Evolutionary conservation across 2,113 vertebrate genomes (phyloP).

Genomic region (Erinaceus europaeus): DNA sequence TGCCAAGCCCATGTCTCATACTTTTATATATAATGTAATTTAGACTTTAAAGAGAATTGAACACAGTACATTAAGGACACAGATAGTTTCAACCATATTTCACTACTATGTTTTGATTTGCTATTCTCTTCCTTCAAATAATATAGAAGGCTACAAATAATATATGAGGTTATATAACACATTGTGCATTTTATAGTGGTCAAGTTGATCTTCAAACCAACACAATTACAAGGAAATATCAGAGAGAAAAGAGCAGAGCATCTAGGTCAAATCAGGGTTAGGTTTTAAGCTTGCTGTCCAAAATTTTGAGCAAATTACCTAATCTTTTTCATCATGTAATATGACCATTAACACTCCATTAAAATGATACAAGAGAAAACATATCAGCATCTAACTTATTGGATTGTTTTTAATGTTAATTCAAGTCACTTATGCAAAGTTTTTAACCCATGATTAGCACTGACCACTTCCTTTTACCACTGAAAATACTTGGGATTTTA

Average conservation of each 20-base stretch:
- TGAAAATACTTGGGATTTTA: not conserved
- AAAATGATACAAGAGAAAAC: too few species aligned
- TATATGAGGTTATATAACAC: not conserved
- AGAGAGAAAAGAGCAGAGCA: not conserved
- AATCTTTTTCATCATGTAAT: not conserved
- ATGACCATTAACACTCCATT: not conserved
- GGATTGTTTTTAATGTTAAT: not conserved
- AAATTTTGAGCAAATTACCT: not conserved
- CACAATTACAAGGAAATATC: not conserved
- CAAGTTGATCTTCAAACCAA: not conserved
- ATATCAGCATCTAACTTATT: not conserved
- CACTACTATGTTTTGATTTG: not conserved
- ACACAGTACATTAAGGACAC: not conserved
- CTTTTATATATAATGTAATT: constrained; percentile 19
- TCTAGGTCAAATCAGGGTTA: not conserved
- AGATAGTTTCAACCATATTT: not conserved
- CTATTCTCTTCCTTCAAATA: constrained; percentile 2
- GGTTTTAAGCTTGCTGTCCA: not conserved
- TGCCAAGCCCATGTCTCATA: not conserved
- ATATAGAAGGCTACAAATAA: constrained; percentile 22
- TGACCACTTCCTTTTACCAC: not conserved
- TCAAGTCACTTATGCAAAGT: not conserved
- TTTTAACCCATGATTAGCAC: not conserved
- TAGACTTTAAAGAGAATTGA: constrained; percentile 25
- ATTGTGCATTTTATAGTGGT: not conserved